These are phyloP conservation scores for Champsocephalus esox DNA, from an alignment of 2,797 vertebrate genomes.

Conservation along the genomic window DNA sequence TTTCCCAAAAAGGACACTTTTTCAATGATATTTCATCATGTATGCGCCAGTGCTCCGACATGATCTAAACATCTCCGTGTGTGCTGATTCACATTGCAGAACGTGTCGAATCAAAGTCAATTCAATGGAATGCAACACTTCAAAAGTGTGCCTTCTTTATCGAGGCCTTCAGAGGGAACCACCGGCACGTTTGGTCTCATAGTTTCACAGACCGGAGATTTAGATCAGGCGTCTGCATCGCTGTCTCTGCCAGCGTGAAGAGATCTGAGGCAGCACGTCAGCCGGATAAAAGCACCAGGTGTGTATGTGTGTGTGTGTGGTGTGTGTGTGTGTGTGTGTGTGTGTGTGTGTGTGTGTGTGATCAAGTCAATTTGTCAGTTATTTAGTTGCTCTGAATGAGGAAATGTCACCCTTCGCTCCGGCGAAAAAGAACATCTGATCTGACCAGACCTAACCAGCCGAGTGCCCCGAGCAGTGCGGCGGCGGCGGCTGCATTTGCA, in stretches of 20 bases:
- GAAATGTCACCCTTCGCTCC: conserved; percentile 41
- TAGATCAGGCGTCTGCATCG: conserved; percentile 47
- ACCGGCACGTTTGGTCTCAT: conserved; percentile 42
- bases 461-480: conserved; percentile 33
- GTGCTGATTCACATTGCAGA: conserved; percentile 15
- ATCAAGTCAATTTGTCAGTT: conserved; percentile 69
- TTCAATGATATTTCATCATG: conserved; percentile 24
- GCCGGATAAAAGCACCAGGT: conserved; percentile 63
- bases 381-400: conserved; percentile 55
- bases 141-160: conserved; percentile 47
- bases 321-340: no score
- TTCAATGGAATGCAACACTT: conserved; percentile 45
- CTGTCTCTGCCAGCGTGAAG: conserved; percentile 53
- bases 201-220: conserved; percentile 68
- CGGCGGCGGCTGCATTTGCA: conserved; percentile 38
- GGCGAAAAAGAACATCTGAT: conserved; percentile 55
- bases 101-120: conserved; percentile 57
- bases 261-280: conserved; percentile 67
- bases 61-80: conserved; percentile 17
- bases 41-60: conserved; percentile 25
- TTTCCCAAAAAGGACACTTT: conserved; percentile 39
- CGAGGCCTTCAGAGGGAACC: conserved; percentile 40
- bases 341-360: conserved; percentile 49
- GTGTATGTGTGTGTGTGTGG: conserved; percentile 44
- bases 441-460: conserved; percentile 15